A percentile compares a stretch with the other conserved stretches of the same genome.
These are phyloP conservation scores for Maniola jurtina DNA, from an alignment of 1,140 invertebrate genomes.

Conservation along the genomic window DNA sequence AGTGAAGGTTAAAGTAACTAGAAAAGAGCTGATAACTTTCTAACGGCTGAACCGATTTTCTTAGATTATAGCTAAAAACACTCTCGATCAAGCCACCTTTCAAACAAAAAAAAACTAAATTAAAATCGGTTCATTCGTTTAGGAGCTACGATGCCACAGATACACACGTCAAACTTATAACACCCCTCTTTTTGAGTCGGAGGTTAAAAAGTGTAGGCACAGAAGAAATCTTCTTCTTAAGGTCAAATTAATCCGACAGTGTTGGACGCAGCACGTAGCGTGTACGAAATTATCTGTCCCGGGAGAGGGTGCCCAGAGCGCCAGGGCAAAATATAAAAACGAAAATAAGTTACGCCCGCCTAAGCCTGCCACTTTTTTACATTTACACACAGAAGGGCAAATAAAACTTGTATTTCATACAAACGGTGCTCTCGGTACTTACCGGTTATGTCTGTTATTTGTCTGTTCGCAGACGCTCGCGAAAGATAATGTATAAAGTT, in stretches of 20 bases:
- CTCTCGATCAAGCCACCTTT: too few species aligned
- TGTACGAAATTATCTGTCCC: conserved; percentile 63
- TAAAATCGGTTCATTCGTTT: too few species aligned
- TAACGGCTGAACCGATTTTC: too few species aligned
- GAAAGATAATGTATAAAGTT: conserved; percentile 24
- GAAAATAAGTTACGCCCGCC: conserved; percentile 63
- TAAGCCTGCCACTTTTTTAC: conserved; percentile 54
- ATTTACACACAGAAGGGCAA: conserved; percentile 48
- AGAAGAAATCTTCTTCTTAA: conserved; percentile 23
- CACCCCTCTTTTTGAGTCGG: too few species aligned
- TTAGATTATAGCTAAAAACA: too few species aligned
- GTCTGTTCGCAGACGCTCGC: conserved; percentile 25
- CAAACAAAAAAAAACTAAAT: too few species aligned
- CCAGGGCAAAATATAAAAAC: conserved; percentile 62
- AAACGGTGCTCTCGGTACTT: conserved; percentile 25
- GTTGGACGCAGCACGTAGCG: conserved; percentile 56
- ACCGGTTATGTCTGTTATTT: conserved; percentile 25
- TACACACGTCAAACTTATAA: too few species aligned
- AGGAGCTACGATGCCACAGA: too few species aligned
- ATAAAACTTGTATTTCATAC: conserved; percentile 57
- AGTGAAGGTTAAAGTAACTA: too few species aligned
- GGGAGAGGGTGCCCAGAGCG: conserved; percentile 47
- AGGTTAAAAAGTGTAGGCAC: background rate
- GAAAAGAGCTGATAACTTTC: too few species aligned
- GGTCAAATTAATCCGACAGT: conserved; percentile 48